Conservation (phyloP, 2,113 vertebrate species). For the Podarcis raffonei region DNA sequence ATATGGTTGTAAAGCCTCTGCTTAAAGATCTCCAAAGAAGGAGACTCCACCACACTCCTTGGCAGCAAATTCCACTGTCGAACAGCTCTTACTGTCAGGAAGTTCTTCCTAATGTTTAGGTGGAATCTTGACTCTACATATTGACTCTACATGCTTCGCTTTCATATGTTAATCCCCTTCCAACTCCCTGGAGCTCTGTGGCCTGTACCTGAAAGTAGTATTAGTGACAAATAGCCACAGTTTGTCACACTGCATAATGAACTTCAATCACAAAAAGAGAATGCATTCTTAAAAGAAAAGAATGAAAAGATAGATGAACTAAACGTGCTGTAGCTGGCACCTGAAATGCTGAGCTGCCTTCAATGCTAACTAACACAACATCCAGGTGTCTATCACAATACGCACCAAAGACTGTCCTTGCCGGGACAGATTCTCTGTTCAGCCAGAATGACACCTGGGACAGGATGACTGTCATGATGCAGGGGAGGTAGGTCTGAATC, state of each 20-base stretch:
- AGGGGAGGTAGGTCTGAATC: constrained; percentile 98
- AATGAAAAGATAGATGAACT: neutral
- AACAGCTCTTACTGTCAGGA: too few relatives aligned
- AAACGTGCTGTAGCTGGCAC: neutral
- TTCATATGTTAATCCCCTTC: neutral
- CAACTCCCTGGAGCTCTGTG: neutral
- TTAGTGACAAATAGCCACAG: constrained; percentile 2
- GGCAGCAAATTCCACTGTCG: too few relatives aligned
- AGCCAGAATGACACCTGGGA: constrained; percentile 99
- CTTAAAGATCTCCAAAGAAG: too few relatives aligned
- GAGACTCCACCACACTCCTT: too few relatives aligned
- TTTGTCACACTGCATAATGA: neutral
- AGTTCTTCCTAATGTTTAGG: too few relatives aligned
- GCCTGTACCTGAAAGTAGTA: constrained; percentile 26
- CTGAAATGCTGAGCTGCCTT: constrained; percentile 2
- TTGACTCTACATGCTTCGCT: neutral
- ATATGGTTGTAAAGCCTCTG: too few relatives aligned
- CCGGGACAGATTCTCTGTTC: constrained; percentile 97
- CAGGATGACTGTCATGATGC: constrained; percentile 99
- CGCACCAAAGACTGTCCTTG: constrained; percentile 97
- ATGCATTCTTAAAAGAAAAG: neutral
- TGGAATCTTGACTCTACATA: neutral
- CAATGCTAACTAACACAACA: neutral
- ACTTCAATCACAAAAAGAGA: neutral
- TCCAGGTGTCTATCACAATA: constrained; percentile 32